Base-by-base conservation (phyloP, 1,140 invertebrate genomes). In the Agrilus planipennis region DNA sequence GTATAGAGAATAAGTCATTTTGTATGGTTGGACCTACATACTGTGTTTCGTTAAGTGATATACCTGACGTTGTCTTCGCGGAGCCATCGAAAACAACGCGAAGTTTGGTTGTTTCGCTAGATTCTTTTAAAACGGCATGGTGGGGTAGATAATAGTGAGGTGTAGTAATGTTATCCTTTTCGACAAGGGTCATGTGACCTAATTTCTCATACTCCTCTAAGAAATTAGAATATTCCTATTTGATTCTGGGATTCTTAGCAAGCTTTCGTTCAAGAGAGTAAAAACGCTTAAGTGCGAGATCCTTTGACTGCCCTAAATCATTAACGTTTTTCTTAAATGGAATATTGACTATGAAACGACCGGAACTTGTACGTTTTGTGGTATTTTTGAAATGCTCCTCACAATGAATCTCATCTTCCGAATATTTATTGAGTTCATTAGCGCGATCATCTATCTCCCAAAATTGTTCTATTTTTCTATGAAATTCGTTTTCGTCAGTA, bases 91-190 rank as follows among this genome's bases (percentile, higher is more conserved):
- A 62, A 1, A 63, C 60, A 6, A 57, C 51, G 9, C 59, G 47
- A 5, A 58, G 25, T 17, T 51, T 50, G 6, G 59, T 62, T 2
- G 55, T 58, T 0, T 39, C 39, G n/a, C 50, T 52, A 3, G 51
- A 37, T n/a, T 25, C 49, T 7, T 51, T 49, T 1, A 63, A 14
- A 0, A 69, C 59, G 1, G 49, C 4, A 34, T 66, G 63, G 53
- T 70, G 67, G 3, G 64, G 62, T 6, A 68, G 34, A 46, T 64
- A 67, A 42, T 47, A 57, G 15, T 2, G 9, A 27, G 14, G 19
- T 38, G 42, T 12, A 12, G 11, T 18, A 10, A 38, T 30, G 20
- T 10, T 16, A n/a, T 44, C 27, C 10, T 41, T 4, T 20, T 18
- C 36, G 12, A 38, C 2, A 16, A 19, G 0, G n/a, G 17, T 11